These are phyloP conservation scores for Sceloporus undulatus DNA, from an alignment of 2,113 vertebrate species.

Conservation along the genomic window DNA sequence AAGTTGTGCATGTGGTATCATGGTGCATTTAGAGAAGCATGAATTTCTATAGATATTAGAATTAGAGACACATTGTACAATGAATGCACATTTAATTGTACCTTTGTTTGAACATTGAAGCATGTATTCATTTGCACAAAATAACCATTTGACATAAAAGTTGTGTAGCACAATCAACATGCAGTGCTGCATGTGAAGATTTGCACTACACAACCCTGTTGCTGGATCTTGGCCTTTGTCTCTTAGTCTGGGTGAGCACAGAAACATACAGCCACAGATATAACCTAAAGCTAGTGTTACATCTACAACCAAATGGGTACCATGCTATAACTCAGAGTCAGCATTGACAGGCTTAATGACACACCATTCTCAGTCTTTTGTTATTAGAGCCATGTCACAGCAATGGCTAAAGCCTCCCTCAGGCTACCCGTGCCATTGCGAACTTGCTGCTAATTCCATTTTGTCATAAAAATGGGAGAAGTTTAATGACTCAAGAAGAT, in stretches of 20 bases:
- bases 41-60: too few relatives aligned
- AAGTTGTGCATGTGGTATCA: too few relatives aligned
- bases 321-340: slow-evolving; percentile 59
- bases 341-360: slow-evolving; percentile 54
- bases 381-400: slow-evolving; percentile 33
- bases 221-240: background rate
- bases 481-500: slow-evolving; percentile 70
- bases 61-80: too few relatives aligned
- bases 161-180: too few relatives aligned
- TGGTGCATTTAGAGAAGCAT: too few relatives aligned
- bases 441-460: slow-evolving; percentile 70
- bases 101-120: too few relatives aligned
- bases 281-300: slow-evolving; percentile 41
- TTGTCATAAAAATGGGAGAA: slow-evolving; percentile 70
- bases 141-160: too few relatives aligned
- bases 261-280: slow-evolving; percentile 21
- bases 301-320: slow-evolving; percentile 31
- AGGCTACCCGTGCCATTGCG: slow-evolving; percentile 48
- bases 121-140: too few relatives aligned
- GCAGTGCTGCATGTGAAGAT: too few relatives aligned
- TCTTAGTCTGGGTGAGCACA: background rate
- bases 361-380: slow-evolving; percentile 48
- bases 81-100: too few relatives aligned
- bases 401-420: slow-evolving; percentile 44
- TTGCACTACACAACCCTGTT: too few relatives aligned